Base-by-base conservation (phyloP, 2,888 invertebrate species). In the Apantesis nais region DNA sequence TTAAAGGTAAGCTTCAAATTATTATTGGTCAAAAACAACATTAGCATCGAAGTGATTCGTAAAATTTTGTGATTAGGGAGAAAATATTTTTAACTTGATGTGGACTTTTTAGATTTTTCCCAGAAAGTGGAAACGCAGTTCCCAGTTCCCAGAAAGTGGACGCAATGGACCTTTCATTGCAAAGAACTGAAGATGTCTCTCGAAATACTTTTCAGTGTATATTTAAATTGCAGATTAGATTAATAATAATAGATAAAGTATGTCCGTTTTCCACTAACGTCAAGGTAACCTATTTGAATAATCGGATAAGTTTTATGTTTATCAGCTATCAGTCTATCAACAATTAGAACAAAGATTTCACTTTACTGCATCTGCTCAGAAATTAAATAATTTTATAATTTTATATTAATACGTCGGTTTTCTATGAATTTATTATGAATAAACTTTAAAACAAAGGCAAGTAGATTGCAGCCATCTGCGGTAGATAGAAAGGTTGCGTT, bases 401-500 rank as follows among this genome's bases (percentile, higher is more conserved):
- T 31, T 41, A 41, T 19, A 58, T 29, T 22, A 29, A 34, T 62
- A n/a, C 9, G 39, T 31, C 63, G 22, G 29, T 58, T 44, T 31
- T n/a, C 34, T 61, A 34, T 67, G 44, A 61, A 60, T 67, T 16
- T 31, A 7, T 60, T 48, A 71, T 71, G 72, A 78, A 67, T 55
- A 74, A 70, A 69, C 25, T 66, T 44, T 73, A 66, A 64, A 71
- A 67, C 62, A 68, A 73, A 78, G 75, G 74, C 73, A 72, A 74
- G 44, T 52, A 71, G 44, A 67, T 58, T 67, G 41, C 14, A 62
- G 62, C 48, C 37, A 71, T 73, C 72, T 65, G 22, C 81, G 44
- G 77, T 72, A 68, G 70, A 68, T 75, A 76, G 75, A 77, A 75
- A 77, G 70, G 74, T 70, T 29, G 29, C 44, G 22, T 73, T 70